Evolutionary conservation across 1,140 invertebrate genomes (phyloP).

Genomic region (Liolophura sinensis): DNA sequence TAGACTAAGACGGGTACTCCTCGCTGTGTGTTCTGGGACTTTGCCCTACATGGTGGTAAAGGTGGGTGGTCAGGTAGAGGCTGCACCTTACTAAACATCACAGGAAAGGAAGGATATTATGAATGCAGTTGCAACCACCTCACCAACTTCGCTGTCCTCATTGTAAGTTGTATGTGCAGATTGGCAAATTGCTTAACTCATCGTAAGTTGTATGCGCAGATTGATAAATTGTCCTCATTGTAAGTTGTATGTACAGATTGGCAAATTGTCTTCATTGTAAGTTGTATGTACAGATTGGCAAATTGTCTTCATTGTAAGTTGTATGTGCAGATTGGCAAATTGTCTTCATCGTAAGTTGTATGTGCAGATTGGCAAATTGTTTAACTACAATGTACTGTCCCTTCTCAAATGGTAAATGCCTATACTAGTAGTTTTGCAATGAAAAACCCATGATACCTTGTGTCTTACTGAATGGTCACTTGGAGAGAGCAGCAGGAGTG

Average conservation of each 20-base stretch:
- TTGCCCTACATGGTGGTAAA: conserved; percentile 18
- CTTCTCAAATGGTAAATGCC: neutral
- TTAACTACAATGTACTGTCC: neutral
- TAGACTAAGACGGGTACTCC: too few relatives aligned
- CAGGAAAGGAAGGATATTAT: conserved; percentile 28
- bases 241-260: neutral
- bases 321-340: neutral
- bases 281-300: conserved; percentile 9
- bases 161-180: conserved; percentile 33
- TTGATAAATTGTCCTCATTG: neutral
- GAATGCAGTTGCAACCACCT: conserved; percentile 53
- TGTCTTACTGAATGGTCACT: neutral
- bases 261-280: conserved; percentile 38
- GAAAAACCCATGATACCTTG: neutral
- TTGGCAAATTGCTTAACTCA: conserved; percentile 10
- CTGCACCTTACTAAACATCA: conserved; percentile 40
- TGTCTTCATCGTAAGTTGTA: neutral
- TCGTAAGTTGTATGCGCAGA: conserved; percentile 13
- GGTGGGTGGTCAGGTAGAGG: conserved; percentile 45
- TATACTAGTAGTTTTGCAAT: neutral
- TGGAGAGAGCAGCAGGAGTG: too few relatives aligned
- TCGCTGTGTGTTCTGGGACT: conserved; percentile 49
- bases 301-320: conserved; percentile 19
- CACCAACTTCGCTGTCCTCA: conserved; percentile 53
- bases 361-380: conserved; percentile 12